These are phyloP conservation scores for Siniperca obscura DNA, from an alignment of 2,797 vertebrate species.

Conservation along the genomic window DNA sequence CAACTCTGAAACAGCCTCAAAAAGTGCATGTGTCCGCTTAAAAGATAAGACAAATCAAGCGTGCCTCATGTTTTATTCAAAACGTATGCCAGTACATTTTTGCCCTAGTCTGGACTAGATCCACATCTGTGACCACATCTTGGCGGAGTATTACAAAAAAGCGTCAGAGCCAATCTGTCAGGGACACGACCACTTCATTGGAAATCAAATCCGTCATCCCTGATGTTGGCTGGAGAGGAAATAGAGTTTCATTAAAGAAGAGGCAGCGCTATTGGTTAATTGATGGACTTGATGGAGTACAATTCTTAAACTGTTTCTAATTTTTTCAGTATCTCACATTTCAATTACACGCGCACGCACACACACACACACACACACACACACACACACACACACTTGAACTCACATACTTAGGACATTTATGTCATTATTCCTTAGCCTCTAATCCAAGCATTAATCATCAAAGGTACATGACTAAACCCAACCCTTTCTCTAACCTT, in stretches of 20 bases:
- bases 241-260: slow-evolving; percentile 59
- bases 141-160: slow-evolving; percentile 25
- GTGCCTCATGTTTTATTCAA: slow-evolving; percentile 70
- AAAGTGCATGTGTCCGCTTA: slow-evolving; percentile 21
- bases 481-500: not conserved
- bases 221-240: slow-evolving; percentile 47
- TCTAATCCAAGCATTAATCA: not conserved
- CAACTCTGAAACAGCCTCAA: slow-evolving; percentile 23
- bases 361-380: not conserved
- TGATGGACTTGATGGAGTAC: slow-evolving; percentile 64
- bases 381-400: not conserved
- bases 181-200: slow-evolving; percentile 46
- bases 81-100: slow-evolving; percentile 5
- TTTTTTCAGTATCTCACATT: slow-evolving; percentile 21
- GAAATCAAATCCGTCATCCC: slow-evolving; percentile 66
- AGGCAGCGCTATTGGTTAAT: slow-evolving; percentile 54
- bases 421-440: not conserved
- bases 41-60: slow-evolving; percentile 55
- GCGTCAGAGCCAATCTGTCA: slow-evolving; percentile 30
- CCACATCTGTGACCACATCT: slow-evolving; percentile 59
- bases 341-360: slow-evolving; percentile 1
- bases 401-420: not conserved
- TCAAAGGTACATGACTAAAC: not conserved
- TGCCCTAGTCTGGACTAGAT: slow-evolving; percentile 43
- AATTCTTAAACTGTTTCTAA: slow-evolving; percentile 32